phyloP scores from a whole-genome alignment of 1,140 invertebrate genomes.

The Drosophila elegans region DNA sequence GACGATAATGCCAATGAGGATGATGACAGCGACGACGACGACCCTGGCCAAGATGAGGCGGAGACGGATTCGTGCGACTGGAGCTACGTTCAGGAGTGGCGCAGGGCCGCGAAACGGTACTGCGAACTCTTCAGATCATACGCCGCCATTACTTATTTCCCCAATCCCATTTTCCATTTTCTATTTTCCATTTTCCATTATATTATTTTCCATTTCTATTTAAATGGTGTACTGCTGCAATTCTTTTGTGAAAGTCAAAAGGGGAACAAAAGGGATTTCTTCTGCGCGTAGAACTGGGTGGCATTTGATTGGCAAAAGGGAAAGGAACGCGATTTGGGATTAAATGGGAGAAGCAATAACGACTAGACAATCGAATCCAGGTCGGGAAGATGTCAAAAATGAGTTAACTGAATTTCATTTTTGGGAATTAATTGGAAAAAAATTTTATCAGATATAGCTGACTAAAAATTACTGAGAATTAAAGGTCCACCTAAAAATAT shows the following conservation, averaged over 20 bases:
- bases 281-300: constrained; percentile 18
- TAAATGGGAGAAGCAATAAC: background rate
- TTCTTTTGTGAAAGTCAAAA: constrained; percentile 64
- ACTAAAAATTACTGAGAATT: no score
- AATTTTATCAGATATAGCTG: no score
- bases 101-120: constrained; percentile 84
- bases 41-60: constrained; percentile 75
- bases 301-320: constrained; percentile 33
- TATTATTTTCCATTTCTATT: constrained; percentile 41
- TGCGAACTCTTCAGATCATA: constrained; percentile 63
- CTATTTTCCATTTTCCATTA: constrained; percentile 1
- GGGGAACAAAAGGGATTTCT: constrained; percentile 23
- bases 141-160: constrained; percentile 45
- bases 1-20: constrained; percentile 58
- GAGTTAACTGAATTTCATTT: background rate
- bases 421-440: background rate
- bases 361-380: background rate
- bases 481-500: no score
- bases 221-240: constrained; percentile 9
- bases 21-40: constrained; percentile 71
- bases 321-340: constrained; percentile 17
- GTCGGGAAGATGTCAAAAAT: constrained; percentile 6
- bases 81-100: constrained; percentile 91
- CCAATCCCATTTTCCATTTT: constrained; percentile 22
- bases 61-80: constrained; percentile 87